Base-by-base conservation (phyloP, 2,888 invertebrate species). In the Brachyptera risi region DNA sequence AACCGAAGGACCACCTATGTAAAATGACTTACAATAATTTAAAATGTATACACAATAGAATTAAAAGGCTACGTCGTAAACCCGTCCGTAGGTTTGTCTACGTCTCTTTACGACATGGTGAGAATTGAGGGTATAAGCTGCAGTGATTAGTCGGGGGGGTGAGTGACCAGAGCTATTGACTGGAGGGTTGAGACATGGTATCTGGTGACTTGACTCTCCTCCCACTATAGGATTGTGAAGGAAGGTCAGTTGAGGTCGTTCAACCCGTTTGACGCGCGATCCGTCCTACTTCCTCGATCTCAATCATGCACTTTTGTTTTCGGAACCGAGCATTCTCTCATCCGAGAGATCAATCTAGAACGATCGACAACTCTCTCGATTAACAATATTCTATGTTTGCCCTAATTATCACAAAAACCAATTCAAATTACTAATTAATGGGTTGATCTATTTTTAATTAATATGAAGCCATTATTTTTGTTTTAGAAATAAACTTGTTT, bases 151-250 rank as follows among this genome's bases (percentile, higher is more conserved):
- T 31, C 31, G 11, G 7, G 3, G 58, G 49, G 58, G 58, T 58
- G 49, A 58, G 27, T 49, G 58, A 58, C 58, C 58, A 35, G n/a
- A 1, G 19, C 13, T 31, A 3, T 13, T 17, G 13, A 21, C 21
- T 21, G 19, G 23, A 24, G 47, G 47, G 47, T 47, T 47, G 47
- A 15, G 17, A 15, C 44, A n/a, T 1, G 27, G 15, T 31, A 17
- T 23, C 58, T 17, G 2, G 27, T 17, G 31, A 26, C 58, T 21
- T 23, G 42, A 2, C 31, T 1, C 1, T 62, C 66, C 51, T 61
- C 47, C 64, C 63, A 59, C 58, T 40, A 59, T 63, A 62, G 66
- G 63, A 66, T 68, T 67, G 67, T 68, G 9, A 47, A 47, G 54
- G 61, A 56, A 62, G 62, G 62, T 62, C 59, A 59, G 23, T n/a